These are phyloP conservation scores for Chrysaora quinquecirrha DNA, from an alignment of 30 jellyfish, hydroid and myxozoan genomes.

Conservation along the genomic window DNA sequence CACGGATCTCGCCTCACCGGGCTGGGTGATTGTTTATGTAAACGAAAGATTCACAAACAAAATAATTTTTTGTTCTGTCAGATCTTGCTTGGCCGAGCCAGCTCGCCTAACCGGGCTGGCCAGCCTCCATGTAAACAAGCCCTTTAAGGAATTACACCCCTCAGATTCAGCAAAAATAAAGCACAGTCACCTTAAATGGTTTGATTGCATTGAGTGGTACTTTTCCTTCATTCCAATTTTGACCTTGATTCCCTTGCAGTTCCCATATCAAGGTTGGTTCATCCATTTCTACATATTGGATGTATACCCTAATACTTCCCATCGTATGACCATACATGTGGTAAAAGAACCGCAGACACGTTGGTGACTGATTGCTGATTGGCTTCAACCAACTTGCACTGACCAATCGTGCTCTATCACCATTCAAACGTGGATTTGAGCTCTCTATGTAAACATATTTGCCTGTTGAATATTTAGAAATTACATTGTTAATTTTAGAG, in stretches of 20 bases:
- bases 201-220: slow-evolving; percentile 20
- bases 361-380: slow-evolving; percentile 13
- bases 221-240: slow-evolving; percentile 56
- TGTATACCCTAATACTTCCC: slow-evolving; percentile 57
- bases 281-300: background rate
- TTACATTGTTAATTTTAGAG: too few species aligned
- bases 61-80: too few species aligned
- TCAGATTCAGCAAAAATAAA: too few species aligned
- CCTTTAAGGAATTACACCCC: too few species aligned
- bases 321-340: slow-evolving; percentile 82
- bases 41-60: too few species aligned
- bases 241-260: slow-evolving; percentile 48
- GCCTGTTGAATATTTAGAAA: too few species aligned
- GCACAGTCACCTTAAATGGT: slow-evolving; percentile 70
- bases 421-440: slow-evolving; percentile 61
- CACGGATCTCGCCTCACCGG: too few species aligned
- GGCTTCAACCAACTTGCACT: slow-evolving; percentile 10
- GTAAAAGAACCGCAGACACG: slow-evolving; percentile 46
- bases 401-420: slow-evolving; percentile 51
- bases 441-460: slow-evolving; percentile 58
- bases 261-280: slow-evolving; percentile 17
- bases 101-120: too few species aligned
- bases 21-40: too few species aligned
- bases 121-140: too few species aligned
- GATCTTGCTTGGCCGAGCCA: too few species aligned